phyloP scores from a whole-genome alignment of 2,888 invertebrate species.

The Oasisia sp. region DNA sequence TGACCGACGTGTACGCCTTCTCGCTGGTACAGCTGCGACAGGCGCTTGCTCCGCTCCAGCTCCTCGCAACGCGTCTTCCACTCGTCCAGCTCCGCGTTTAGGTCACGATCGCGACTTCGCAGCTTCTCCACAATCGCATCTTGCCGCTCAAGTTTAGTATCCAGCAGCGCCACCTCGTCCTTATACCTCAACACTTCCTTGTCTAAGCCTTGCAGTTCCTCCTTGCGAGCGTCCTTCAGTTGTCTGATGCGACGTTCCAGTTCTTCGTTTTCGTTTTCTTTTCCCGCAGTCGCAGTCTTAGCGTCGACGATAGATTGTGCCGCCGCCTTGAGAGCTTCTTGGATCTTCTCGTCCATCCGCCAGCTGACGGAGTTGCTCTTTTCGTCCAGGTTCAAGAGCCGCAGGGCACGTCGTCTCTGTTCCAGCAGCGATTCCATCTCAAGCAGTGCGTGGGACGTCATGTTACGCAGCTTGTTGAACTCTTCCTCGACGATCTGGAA shows the following conservation, averaged over 20 bases:
- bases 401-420: neutral
- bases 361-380: neutral
- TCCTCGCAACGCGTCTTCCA: neutral
- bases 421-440: neutral
- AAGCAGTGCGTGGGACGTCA: neutral
- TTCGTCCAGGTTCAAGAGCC: neutral
- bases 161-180: neutral
- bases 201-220: neutral
- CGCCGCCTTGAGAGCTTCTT: neutral
- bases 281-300: neutral
- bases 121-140: neutral
- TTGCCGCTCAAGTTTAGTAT: neutral
- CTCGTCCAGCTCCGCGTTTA: neutral
- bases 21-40: neutral
- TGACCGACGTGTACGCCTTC: neutral
- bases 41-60: neutral
- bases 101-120: neutral
- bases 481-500: neutral
- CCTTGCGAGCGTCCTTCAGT: neutral
- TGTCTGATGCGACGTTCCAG: neutral
- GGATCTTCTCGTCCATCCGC: neutral
- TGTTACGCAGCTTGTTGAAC: neutral
- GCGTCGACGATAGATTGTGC: neutral
- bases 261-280: neutral
- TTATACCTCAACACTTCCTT: neutral